Conservation (phyloP, 2,113 vertebrate species). For the Lepus americanus region DNA sequence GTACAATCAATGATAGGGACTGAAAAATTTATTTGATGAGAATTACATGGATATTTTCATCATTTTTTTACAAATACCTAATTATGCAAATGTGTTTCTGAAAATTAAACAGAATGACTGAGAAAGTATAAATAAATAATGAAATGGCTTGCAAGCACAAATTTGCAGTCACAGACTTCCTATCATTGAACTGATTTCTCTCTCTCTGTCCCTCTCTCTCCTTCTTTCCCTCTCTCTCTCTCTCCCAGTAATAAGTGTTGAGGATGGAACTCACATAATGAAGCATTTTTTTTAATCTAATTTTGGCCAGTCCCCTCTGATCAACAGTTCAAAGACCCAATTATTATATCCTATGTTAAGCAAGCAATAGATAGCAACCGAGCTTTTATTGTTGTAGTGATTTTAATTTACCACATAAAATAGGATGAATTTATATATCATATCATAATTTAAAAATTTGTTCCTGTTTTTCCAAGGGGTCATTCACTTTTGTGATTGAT, state of each 20-base stretch:
- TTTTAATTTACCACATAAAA: conserved; percentile 17
- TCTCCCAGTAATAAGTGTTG: neutral
- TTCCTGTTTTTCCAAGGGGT: neutral
- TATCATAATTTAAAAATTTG: neutral
- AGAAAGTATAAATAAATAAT: neutral
- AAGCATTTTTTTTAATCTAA: neutral
- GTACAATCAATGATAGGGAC: neutral
- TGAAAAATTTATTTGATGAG: neutral
- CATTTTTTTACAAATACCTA: neutral
- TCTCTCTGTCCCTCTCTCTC: neutral
- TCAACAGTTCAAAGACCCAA: conserved; percentile 28
- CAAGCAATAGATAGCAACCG: neutral
- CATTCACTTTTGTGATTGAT: conserved; percentile 4
- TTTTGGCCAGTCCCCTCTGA: neutral
- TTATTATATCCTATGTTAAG: conserved; percentile 2
- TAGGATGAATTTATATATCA: neutral
- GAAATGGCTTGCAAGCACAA: neutral
- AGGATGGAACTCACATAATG: neutral
- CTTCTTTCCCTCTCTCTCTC: neutral
- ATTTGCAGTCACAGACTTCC: neutral
- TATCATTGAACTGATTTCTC: neutral
- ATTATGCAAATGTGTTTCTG: neutral
- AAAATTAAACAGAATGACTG: neutral
- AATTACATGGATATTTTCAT: neutral
- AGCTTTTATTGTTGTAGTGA: neutral